Evolutionary conservation across 1,140 invertebrate species (phyloP).

Genomic region (Macrobrachium rosenbergii): DNA sequence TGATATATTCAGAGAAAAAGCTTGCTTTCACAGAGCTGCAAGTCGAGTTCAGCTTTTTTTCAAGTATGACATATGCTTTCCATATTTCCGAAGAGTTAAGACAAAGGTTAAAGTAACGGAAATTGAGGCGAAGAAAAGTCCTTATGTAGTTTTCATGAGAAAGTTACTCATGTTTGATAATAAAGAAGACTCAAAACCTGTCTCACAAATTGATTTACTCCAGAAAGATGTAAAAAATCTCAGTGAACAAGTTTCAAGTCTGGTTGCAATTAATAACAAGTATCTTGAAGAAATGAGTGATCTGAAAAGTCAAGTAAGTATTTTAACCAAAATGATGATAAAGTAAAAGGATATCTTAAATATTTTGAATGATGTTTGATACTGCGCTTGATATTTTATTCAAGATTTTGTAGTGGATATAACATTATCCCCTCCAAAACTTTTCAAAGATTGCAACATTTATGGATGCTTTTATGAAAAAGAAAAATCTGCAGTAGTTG

Average conservation of each 20-base stretch:
- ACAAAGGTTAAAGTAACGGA: not conserved
- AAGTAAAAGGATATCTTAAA: too few relatives aligned
- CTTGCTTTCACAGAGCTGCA: constrained; percentile 49
- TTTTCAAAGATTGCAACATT: too few relatives aligned
- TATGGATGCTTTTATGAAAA: too few relatives aligned
- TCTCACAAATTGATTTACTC: not conserved
- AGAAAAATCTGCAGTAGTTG: too few relatives aligned
- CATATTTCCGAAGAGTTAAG: constrained; percentile 14
- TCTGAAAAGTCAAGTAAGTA: too few relatives aligned
- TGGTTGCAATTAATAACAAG: too few relatives aligned
- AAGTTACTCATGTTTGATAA: constrained; percentile 38
- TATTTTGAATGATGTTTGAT: too few relatives aligned
- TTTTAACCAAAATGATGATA: too few relatives aligned
- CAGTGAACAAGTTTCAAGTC: constrained; percentile 12
- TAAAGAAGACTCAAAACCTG: constrained; percentile 17
- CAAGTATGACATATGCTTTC: constrained; percentile 46
- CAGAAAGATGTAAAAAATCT: constrained; percentile 13
- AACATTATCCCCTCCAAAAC: too few relatives aligned
- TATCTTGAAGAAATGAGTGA: too few relatives aligned
- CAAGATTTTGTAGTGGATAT: too few relatives aligned
- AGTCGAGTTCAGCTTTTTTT: constrained; percentile 26
- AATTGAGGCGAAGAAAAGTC: constrained; percentile 7
- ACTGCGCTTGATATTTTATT: too few relatives aligned
- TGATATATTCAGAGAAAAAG: constrained; percentile 43
- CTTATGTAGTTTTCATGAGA: constrained; percentile 6